Evolutionary conservation across 2,888 invertebrate genomes (phyloP), one percentile per base, ranked within the genome.

Genomic region (Tortricodes alternella): DNA sequence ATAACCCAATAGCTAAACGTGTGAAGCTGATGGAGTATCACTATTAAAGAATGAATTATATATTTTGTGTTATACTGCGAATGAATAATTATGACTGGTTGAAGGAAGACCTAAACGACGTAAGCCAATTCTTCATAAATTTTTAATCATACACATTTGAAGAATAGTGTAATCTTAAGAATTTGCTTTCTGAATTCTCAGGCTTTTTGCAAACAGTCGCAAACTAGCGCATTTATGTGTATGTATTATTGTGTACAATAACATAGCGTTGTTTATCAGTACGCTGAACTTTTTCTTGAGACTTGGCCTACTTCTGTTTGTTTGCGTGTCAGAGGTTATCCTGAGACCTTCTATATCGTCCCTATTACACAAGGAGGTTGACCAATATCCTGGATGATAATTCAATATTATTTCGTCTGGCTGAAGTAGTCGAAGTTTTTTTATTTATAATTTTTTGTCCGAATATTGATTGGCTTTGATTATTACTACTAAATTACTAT

Each of bases 251-350:
- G 27, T n/a, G 9, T 27, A 27, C n/a, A 27, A 9, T 5, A 21
- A 21, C n/a, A 29, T 29, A n/a, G n/a, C 29, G 11, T 18, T 43
- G 2, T 29, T 44, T 55, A 55, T 49, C 55, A 35, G 38, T 1
- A 8, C 24, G 35, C 16, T 38, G 44, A 46, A 53, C 46, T 34
- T 46, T 41, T 46, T 32, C 35, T 21, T 44, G 43, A 50, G 29
- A 37, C 49, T 56, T 50, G 49, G 50, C 50, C 44, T 44, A 56
- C 50, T 49, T 55, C 24, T 9, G 3, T 24, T 19, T 15, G 19
- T 21, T 13, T n/a, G 2, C 34, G n/a, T 15, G 50, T 32, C 43
- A 59, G 41, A 44, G 61, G 59, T 61, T 61, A 61, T 61, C 61
- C 15, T 15, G 13, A 35, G 55, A 44, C 52, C 49, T 53, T 50